phyloP scores from a whole-genome alignment of 2,797 vertebrate genomes.

The Heliangelus exortis region DNA sequence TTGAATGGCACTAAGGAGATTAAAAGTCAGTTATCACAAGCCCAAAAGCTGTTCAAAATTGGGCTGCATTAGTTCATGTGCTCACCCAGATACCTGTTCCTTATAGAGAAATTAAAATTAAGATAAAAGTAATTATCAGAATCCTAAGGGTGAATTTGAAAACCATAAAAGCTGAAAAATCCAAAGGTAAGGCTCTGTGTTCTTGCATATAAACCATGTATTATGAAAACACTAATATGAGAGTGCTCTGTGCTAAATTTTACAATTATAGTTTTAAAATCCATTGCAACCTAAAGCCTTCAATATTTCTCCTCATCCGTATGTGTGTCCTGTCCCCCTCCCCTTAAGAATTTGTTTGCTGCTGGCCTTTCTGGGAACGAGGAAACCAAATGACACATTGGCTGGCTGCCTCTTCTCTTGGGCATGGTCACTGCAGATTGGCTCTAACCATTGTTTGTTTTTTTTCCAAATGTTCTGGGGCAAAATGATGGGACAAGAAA shows the following conservation, averaged over 20 bases:
- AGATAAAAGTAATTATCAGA: neutral
- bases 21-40: neutral
- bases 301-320: neutral
- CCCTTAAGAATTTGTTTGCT: neutral
- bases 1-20: neutral
- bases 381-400: neutral
- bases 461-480: conserved; percentile 16
- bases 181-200: neutral
- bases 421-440: neutral
- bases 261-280: neutral
- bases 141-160: neutral
- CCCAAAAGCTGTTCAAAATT: neutral
- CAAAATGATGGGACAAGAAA: neutral
- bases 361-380: neutral
- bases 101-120: neutral
- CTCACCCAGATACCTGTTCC: neutral
- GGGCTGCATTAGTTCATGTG: neutral
- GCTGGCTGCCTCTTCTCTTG: neutral
- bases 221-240: neutral
- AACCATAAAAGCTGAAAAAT: neutral
- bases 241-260: neutral
- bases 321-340: too few relatives aligned
- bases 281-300: neutral
- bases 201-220: neutral
- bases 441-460: neutral